Conservation (phyloP, 2,113 vertebrate genomes). For the Psilopsiagon aymara region DNA sequence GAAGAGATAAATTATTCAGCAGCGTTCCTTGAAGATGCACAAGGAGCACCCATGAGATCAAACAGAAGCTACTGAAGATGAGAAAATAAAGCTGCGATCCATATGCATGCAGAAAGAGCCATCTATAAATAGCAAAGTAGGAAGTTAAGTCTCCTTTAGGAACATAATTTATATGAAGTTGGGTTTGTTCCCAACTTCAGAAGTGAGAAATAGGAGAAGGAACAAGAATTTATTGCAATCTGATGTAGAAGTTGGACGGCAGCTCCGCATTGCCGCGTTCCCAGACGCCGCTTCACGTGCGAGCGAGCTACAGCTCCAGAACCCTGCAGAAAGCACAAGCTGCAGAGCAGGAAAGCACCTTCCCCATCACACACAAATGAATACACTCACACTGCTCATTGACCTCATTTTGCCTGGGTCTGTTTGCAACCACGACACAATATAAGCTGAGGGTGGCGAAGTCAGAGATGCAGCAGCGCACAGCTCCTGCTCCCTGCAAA, state of each 20-base stretch:
- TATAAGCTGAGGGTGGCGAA: background rate
- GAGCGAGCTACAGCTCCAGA: background rate
- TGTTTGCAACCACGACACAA: background rate
- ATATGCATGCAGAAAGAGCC: slow-evolving; percentile 17
- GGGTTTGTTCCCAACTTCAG: slow-evolving; percentile 34
- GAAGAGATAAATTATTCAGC: background rate
- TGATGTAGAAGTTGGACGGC: background rate
- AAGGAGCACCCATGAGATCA: slow-evolving; percentile 27
- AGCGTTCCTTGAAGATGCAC: background rate
- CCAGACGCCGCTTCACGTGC: background rate
- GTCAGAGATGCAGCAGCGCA: rapidly evolving
- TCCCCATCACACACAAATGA: background rate
- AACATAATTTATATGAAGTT: background rate
- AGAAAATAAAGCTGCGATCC: slow-evolving; percentile 44
- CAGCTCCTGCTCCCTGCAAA: background rate
- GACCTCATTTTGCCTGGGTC: background rate
- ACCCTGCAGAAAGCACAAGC: background rate
- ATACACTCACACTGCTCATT: rapidly evolving
- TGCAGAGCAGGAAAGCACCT: background rate
- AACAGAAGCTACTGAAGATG: slow-evolving; percentile 11
- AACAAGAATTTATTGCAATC: slow-evolving; percentile 16
- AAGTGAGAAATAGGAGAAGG: slow-evolving; percentile 25
- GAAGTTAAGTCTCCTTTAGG: slow-evolving; percentile 7
- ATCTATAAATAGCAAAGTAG: slow-evolving; percentile 27
- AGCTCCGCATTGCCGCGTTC: background rate